Base-by-base conservation (phyloP, 1,140 invertebrate species). In the Pseudomyrmex concolor region DNA sequence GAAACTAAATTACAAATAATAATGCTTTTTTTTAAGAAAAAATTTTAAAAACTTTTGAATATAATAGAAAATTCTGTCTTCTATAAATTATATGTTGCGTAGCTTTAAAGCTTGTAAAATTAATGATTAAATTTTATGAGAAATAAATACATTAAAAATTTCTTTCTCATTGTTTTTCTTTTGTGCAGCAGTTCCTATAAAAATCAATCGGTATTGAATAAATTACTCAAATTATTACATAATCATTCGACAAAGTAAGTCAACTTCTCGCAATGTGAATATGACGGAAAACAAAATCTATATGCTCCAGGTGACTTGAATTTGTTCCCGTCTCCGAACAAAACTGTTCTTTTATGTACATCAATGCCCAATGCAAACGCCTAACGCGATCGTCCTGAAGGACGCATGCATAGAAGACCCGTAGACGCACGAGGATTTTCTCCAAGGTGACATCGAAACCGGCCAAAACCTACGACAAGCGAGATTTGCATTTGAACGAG, bases 401-500 rank as follows among this genome's bases (percentile, higher is more conserved):
- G 70, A 73, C 80, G 71, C 54, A 80, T 71, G 54, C 66, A 71
- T 80, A 80, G 76, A 71, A 70, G 22, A 51, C 10, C 7, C 22
- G 54, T 22, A 60, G 19, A 74, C 15, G 19, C 10, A 48, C 76
- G 76, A 70, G 43, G 54, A 78, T 66, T 54, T 48, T 66, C 17
- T 72, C 72, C 77, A 83, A 87, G 84, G 72, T 72, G 25, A 72
- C 34, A 10, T 12, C 7, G 10, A 59, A 59, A 51, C 57, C 57
- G 54, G 22, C 43, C 64, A 63, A 77, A 77, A 76, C 71, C 84
- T 78, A 85, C 62, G 84, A 83, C 80, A 83, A 85, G 54, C 19
- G 50, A 45, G 8, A 84, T 86, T 85, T 59, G 48, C 74, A 66
- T 60, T 17, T 34, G 63, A 55, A 10, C 48, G 68, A 74, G 22